Evolutionary conservation across 2,888 invertebrate genomes (phyloP), one percentile per base, ranked within the genome.

Genomic region (Epinotia ramella): DNA sequence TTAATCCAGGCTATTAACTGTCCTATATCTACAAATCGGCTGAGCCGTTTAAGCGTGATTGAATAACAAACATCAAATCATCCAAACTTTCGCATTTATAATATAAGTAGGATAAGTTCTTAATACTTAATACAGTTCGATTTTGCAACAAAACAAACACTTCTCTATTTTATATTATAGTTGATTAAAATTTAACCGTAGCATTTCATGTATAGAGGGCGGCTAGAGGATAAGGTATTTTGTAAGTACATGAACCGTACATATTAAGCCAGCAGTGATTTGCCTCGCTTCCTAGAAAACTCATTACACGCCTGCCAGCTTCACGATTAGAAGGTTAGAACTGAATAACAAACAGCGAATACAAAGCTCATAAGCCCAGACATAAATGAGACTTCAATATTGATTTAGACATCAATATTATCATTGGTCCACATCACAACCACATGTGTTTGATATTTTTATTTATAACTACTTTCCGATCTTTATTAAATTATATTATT

Each of bases 241-340:
- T 16, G 24, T 28, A 49, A 16, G 16, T 16, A 49, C 49, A 49
- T 16, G 49, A 49, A 49, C 49, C 49, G n/a, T n/a, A 40, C 40
- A 49, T 49, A 18, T 64, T 20, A 40, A 63, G 12, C 44, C 46
- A 20, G 46, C 56, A 16, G 3, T 67, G 33, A 4, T 12, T 56
- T 67, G 12, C 33, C 44, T 20, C 18, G 67, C 33, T 40, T 67
- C 67, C 12, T 53, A 9, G 67, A 56, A 67, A 67, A 33, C 56
- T 67, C 56, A 67, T 67, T 67, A 67, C 67, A 33, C 56, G 56
- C 62, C n/a, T 33, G 60, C 62, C 18, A 57, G 12, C 18, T 57
- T 57, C 40, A 67, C 67, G 56, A 57, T 67, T 56, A n/a, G 20
- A 67, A 46, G 5, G 67, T 33, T 20, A 33, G 40, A 57, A 28